Conservation (phyloP, 1,140 invertebrate genomes). For the Scaptomyza hsui region DNA sequence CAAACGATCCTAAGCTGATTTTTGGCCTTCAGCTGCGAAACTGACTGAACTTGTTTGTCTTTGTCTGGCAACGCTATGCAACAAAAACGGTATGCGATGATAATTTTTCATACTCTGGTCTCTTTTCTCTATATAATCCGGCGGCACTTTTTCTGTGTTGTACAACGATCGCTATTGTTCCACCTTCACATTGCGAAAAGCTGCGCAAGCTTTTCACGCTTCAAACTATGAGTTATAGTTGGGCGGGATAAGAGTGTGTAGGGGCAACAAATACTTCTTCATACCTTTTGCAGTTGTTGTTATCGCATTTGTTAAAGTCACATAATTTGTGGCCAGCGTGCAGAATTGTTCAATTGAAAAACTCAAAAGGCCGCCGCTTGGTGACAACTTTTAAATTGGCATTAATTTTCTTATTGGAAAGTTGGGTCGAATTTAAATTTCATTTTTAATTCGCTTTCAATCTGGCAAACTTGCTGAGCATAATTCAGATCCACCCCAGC, state of each 20-base stretch:
- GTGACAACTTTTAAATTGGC: constrained; percentile 60
- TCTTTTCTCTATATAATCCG: constrained; percentile 10
- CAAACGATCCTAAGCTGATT: constrained; percentile 75
- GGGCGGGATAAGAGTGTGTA: background rate
- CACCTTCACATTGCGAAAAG: constrained; percentile 21
- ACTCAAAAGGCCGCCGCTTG: background rate
- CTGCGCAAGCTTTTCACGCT: constrained; percentile 24
- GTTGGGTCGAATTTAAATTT: constrained; percentile 44
- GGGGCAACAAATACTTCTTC: constrained; percentile 15
- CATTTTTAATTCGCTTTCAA: constrained; percentile 82
- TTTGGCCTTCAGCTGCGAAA: constrained; percentile 66
- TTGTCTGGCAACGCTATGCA: constrained; percentile 41
- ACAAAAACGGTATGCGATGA: background rate
- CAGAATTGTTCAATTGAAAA: constrained; percentile 30
- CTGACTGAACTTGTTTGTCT: constrained; percentile 36
- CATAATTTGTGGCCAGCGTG: constrained; percentile 42
- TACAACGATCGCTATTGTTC: constrained; percentile 32
- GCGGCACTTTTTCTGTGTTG: constrained; percentile 28
- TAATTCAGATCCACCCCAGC: constrained; percentile 60
- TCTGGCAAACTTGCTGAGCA: constrained; percentile 70
- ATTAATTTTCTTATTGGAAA: constrained; percentile 35
- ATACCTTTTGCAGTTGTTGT: constrained; percentile 2
- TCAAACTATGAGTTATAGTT: constrained; percentile 5
- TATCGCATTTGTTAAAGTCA: constrained; percentile 35
- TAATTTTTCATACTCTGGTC: constrained; percentile 67